These are phyloP conservation scores for Erebia ligea DNA, from an alignment of 2,888 invertebrate genomes.

Conservation along the genomic window DNA sequence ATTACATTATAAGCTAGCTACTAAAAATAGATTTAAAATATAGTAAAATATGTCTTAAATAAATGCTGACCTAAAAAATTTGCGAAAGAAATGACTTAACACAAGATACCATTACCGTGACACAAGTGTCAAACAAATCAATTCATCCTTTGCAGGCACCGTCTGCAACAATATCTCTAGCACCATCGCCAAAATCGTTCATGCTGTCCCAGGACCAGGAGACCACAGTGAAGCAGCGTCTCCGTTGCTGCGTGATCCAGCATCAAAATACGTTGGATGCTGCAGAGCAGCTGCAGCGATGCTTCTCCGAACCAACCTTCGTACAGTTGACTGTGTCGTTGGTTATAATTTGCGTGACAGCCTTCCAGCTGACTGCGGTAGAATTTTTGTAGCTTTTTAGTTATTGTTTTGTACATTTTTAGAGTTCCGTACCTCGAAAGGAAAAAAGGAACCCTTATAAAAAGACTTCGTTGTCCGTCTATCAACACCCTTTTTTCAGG, in stretches of 20 bases:
- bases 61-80: too few species aligned
- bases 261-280: constrained; percentile 63
- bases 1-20: too few species aligned
- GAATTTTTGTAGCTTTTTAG: not conserved
- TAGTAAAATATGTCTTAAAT: too few species aligned
- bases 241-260: constrained; percentile 54
- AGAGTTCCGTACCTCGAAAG: too few species aligned
- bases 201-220: constrained; percentile 53
- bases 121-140: constrained; percentile 16
- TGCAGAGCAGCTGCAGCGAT: constrained; percentile 59
- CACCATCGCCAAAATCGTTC: constrained; percentile 7
- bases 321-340: constrained; percentile 79
- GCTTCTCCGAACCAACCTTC: constrained; percentile 74
- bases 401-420: too few species aligned
- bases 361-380: constrained; percentile 77
- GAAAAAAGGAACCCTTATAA: too few species aligned
- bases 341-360: constrained; percentile 80
- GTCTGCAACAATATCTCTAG: not conserved
- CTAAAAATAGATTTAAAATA: too few species aligned
- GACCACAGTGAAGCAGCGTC: constrained; percentile 47
- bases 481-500: too few species aligned
- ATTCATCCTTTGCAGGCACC: constrained; percentile 9
- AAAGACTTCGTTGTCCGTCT: too few species aligned
- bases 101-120: too few species aligned
- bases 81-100: too few species aligned